phyloP scores from a whole-genome alignment of 2,113 vertebrate species.

The Stegastes partitus region DNA sequence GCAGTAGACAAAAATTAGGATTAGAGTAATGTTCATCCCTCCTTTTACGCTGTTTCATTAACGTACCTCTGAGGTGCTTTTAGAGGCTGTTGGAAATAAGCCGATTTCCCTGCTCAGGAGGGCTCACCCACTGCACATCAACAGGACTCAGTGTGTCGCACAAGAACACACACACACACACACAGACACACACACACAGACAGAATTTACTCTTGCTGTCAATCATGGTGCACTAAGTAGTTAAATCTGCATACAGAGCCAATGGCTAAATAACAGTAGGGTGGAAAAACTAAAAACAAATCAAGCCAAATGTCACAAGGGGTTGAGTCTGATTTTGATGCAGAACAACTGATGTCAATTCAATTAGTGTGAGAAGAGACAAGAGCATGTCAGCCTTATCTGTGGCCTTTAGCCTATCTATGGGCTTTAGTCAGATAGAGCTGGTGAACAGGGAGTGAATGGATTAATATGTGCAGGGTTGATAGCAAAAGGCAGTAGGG shows the following conservation, averaged over 20 bases:
- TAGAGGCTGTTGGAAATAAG: conserved; percentile 76
- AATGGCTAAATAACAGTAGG: neutral
- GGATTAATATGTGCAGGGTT: conserved; percentile 66
- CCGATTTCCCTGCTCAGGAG: conserved; percentile 72
- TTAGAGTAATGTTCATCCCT: conserved; percentile 73
- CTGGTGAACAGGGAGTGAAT: conserved; percentile 60
- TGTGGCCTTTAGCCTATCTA: conserved; percentile 63
- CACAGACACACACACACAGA: conserved; percentile 26
- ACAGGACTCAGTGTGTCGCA: conserved; percentile 43
- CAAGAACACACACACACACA: conserved; percentile 27
- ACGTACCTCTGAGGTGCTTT: conserved; percentile 76
- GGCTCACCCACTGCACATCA: conserved; percentile 71
- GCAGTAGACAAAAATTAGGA: conserved; percentile 71
- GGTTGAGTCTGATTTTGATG: conserved; percentile 54
- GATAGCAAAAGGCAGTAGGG: conserved; percentile 58
- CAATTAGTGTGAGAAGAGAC: conserved; percentile 76
- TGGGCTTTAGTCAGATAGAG: conserved; percentile 62
- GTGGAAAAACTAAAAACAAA: neutral
- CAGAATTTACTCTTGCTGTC: conserved; percentile 43
- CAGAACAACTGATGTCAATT: conserved; percentile 73
- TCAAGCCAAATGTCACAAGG: conserved; percentile 41
- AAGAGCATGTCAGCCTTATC: conserved; percentile 68
- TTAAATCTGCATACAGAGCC: conserved; percentile 29
- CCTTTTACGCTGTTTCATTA: conserved; percentile 70
- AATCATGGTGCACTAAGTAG: conserved; percentile 46